Percentiles rank a stretch among this genome's conserved stretches.
These are phyloP conservation scores for Acanthurus leucopareius DNA, from an alignment of 2,797 vertebrate genomes.

Conservation along the genomic window DNA sequence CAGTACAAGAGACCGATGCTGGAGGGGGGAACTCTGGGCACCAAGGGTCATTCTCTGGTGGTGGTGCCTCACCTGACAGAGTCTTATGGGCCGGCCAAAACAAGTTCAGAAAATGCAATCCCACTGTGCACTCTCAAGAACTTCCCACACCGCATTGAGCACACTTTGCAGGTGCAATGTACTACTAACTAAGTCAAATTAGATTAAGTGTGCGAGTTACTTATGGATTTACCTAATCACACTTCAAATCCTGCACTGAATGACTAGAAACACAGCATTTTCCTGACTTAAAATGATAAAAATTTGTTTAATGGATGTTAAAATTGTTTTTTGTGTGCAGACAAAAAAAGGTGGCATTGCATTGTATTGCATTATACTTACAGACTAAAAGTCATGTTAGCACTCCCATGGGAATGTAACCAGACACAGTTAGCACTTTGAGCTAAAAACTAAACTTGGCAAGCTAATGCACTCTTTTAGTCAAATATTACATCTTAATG, in stretches of 20 bases:
- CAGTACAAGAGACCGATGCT: constrained; percentile 86
- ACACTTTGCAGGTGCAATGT: constrained; percentile 90
- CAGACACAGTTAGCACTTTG: neutral
- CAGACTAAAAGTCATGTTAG: neutral
- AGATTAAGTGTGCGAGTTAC: neutral
- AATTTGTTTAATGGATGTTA: neutral
- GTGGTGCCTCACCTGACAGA: constrained; percentile 88
- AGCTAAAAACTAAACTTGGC: neutral
- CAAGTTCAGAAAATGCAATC: constrained; percentile 55
- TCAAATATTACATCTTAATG: neutral
- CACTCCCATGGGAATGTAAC: neutral
- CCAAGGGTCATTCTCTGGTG: constrained; percentile 82
- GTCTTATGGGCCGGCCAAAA: constrained; percentile 59
- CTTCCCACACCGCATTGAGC: constrained; percentile 89
- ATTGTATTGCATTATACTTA: neutral
- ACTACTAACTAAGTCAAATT: neutral
- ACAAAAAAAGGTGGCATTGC: neutral
- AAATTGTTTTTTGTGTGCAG: neutral
- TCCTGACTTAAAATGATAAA: neutral
- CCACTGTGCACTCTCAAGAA: constrained; percentile 90
- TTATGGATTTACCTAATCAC: neutral
- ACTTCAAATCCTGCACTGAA: neutral
- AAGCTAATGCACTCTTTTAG: neutral
- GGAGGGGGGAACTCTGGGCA: constrained; percentile 90
- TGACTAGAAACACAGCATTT: neutral